phyloP scores from a whole-genome alignment of 1,140 invertebrate species.

The Watersipora subatra region DNA sequence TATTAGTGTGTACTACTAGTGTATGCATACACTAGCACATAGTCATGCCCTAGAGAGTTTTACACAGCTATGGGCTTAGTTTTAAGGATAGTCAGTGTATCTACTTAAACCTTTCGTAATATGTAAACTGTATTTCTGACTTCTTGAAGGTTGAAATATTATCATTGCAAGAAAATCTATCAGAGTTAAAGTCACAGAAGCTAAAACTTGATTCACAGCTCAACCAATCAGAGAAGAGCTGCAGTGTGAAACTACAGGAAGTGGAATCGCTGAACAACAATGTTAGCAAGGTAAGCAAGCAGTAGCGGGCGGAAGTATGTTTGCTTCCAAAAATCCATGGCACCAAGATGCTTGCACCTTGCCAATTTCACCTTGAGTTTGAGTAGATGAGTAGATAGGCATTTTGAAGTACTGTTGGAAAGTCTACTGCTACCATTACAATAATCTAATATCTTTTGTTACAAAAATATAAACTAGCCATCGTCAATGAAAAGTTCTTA shows the following conservation, averaged over 20 bases:
- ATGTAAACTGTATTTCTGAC: neutral
- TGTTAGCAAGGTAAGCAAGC: slow-evolving; percentile 39
- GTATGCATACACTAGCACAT: neutral
- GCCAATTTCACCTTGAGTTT: neutral
- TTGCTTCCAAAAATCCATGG: too few species aligned
- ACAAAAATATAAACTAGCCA: too few species aligned
- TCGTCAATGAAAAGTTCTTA: too few species aligned
- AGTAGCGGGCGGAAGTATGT: neutral
- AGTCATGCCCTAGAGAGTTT: neutral
- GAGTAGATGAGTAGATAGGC: neutral
- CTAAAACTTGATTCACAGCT: slow-evolving; percentile 28
- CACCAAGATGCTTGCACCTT: neutral
- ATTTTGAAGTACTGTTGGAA: neutral
- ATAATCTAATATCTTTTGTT: too few species aligned
- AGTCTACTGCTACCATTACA: too few species aligned
- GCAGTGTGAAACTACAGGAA: slow-evolving; percentile 20
- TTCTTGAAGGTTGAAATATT: slow-evolving; percentile 27
- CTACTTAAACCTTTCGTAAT: too few species aligned
- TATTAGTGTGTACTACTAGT: neutral
- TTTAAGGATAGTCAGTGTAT: too few species aligned
- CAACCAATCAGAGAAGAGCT: slow-evolving; percentile 24
- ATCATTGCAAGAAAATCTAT: slow-evolving; percentile 31
- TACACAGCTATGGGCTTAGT: too few species aligned
- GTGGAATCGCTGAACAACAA: slow-evolving; percentile 21
- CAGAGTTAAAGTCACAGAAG: slow-evolving; percentile 25